Conservation (phyloP, 2,797 vertebrate species). For the Vireo griseus region DNA sequence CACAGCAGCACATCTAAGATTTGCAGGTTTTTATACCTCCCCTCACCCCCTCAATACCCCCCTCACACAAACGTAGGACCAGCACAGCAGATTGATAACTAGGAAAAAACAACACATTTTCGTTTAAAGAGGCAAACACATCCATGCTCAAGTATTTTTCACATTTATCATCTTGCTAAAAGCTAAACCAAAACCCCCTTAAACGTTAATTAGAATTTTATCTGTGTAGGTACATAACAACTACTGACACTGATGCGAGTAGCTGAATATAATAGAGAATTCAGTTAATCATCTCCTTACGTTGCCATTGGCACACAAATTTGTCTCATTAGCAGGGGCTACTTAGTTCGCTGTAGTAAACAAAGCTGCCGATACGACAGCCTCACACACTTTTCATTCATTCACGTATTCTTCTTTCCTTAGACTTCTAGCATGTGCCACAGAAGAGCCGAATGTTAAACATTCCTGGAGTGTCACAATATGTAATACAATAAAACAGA, state of each 20-base stretch:
- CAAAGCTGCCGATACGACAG: slow-evolving; percentile 58
- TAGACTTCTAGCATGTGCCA: slow-evolving; percentile 64
- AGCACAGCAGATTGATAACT: not conserved
- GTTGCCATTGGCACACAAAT: slow-evolving; percentile 57
- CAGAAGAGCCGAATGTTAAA: slow-evolving; percentile 65
- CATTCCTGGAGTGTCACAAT: slow-evolving; percentile 77
- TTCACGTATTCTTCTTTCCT: slow-evolving; percentile 64
- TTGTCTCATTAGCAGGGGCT: slow-evolving; percentile 69
- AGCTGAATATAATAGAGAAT: slow-evolving; percentile 46
- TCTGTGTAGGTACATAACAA: slow-evolving; percentile 14
- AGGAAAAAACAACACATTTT: not conserved
- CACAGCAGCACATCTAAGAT: not conserved
- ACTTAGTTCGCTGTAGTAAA: slow-evolving; percentile 69
- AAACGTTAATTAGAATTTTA: slow-evolving; percentile 20
- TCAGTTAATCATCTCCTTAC: slow-evolving; percentile 60
- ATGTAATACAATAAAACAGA: slow-evolving; percentile 81
- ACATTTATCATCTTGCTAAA: not conserved
- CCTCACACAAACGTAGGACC: not conserved
- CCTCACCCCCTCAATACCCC: not conserved
- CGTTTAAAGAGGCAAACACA: slow-evolving; percentile 45
- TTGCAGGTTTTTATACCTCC: not conserved
- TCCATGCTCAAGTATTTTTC: not conserved
- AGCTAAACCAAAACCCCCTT: not conserved
- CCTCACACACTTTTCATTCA: slow-evolving; percentile 62
- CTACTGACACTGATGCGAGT: slow-evolving; percentile 28